These are phyloP conservation scores for Miltochrista miniata DNA, from an alignment of 2,888 invertebrate genomes.

Conservation along the genomic window DNA sequence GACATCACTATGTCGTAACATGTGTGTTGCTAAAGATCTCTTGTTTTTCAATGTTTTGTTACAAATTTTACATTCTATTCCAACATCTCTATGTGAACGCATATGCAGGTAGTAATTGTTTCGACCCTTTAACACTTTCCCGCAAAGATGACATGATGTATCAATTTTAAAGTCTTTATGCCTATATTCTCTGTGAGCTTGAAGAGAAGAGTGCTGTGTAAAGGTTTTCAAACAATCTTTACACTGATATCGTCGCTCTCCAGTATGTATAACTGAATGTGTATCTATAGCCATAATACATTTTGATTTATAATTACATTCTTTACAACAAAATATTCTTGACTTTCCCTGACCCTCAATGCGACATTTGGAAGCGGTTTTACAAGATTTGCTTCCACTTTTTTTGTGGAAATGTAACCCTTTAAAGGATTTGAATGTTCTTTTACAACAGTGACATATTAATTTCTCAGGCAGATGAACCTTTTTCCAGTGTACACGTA, in stretches of 20 bases:
- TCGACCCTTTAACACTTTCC: slow-evolving; percentile 59
- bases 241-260: slow-evolving; percentile 59
- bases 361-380: slow-evolving; percentile 32
- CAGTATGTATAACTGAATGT: slow-evolving; percentile 58
- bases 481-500: slow-evolving; percentile 51
- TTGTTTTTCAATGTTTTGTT: slow-evolving; percentile 48
- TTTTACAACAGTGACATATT: slow-evolving; percentile 43
- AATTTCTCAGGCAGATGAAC: slow-evolving; percentile 36
- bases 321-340: slow-evolving; percentile 44
- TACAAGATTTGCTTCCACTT: slow-evolving; percentile 38
- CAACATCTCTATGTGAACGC: slow-evolving; percentile 39
- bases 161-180: slow-evolving; percentile 53
- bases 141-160: slow-evolving; percentile 64
- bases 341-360: slow-evolving; percentile 55
- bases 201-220: slow-evolving; percentile 57
- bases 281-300: slow-evolving; percentile 54
- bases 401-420: slow-evolving; percentile 50
- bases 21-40: slow-evolving; percentile 44
- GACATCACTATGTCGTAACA: slow-evolving; percentile 58
- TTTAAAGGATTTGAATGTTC: slow-evolving; percentile 49
- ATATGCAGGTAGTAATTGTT: slow-evolving; percentile 55
- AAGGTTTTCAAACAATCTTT: slow-evolving; percentile 53
- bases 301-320: slow-evolving; percentile 54
- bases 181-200: slow-evolving; percentile 52
- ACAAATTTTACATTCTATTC: slow-evolving; percentile 28